phyloP scores from a whole-genome alignment of 1,140 invertebrate species.

The Drosophila nasuta region DNA sequence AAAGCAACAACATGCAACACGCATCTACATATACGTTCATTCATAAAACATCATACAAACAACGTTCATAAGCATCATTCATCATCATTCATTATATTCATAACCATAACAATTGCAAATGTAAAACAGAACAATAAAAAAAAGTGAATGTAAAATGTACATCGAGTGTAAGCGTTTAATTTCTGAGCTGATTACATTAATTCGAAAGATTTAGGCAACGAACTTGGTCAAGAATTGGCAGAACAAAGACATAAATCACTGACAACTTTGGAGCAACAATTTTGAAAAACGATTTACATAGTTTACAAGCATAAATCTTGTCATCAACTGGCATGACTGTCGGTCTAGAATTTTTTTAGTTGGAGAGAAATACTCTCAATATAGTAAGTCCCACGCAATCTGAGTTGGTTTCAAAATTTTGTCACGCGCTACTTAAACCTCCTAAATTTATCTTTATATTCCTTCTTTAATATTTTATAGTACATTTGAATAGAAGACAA shows the following conservation, averaged over 20 bases:
- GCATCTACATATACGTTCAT: conserved; percentile 50
- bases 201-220: conserved; percentile 63
- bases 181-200: background rate
- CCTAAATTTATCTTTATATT: no score
- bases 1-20: conserved; percentile 16
- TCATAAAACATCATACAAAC: conserved; percentile 31
- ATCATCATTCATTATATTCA: conserved; percentile 81
- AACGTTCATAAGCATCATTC: conserved; percentile 69
- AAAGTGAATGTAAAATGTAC: conserved; percentile 83
- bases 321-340: no score
- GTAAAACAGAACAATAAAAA: conserved; percentile 80
- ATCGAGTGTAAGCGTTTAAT: conserved; percentile 7
- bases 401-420: no score
- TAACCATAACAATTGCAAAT: conserved; percentile 81
- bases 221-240: conserved; percentile 49
- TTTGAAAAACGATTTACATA: no score
- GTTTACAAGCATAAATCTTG: no score
- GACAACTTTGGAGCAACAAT: no score
- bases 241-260: conserved; percentile 35
- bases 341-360: no score
- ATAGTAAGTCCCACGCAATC: no score
- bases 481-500: no score
- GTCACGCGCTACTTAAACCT: no score
- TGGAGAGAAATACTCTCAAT: no score
- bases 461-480: no score